Conservation (phyloP, 2,888 invertebrate genomes). For the Himalopsyche tibetana region DNA sequence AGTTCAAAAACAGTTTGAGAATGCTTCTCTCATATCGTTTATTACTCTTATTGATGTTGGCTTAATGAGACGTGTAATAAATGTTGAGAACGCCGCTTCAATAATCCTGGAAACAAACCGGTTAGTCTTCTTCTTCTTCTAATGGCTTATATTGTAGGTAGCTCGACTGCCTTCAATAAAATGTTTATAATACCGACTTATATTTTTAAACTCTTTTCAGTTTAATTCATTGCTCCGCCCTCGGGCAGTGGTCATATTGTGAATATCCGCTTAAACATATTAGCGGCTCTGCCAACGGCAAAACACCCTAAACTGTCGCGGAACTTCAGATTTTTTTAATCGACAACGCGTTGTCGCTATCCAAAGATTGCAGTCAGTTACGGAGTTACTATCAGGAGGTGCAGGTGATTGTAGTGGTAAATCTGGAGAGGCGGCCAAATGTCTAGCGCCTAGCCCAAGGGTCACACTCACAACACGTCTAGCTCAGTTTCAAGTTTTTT, state of each 20-base stretch:
- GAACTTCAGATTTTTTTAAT: too few species aligned
- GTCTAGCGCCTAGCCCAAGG: too few species aligned
- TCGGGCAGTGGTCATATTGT: neutral
- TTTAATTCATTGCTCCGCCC: conserved; percentile 31
- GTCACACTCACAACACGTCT: too few species aligned
- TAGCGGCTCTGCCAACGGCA: neutral
- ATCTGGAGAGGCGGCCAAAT: too few species aligned
- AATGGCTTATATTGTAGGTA: conserved; percentile 41
- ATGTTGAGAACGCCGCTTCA: conserved; percentile 58
- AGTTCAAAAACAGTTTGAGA: neutral
- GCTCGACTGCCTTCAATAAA: conserved; percentile 44
- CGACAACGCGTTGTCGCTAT: too few species aligned
- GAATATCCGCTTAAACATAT: neutral
- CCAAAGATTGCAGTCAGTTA: too few species aligned
- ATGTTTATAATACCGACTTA: conserved; percentile 49
- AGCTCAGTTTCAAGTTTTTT: too few species aligned
- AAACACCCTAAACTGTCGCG: too few species aligned
- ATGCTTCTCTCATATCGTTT: conserved; percentile 49
- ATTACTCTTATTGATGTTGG: conserved; percentile 59
- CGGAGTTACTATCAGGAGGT: too few species aligned
- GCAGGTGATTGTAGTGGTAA: too few species aligned
- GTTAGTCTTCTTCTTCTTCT: conserved; percentile 20
- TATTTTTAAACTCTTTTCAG: conserved; percentile 34
- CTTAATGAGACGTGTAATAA: conserved; percentile 63
- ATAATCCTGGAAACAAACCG: conserved; percentile 52